Evolutionary conservation across 1,140 invertebrate genomes (phyloP).

Genomic region (Drosophila sp.): DNA sequence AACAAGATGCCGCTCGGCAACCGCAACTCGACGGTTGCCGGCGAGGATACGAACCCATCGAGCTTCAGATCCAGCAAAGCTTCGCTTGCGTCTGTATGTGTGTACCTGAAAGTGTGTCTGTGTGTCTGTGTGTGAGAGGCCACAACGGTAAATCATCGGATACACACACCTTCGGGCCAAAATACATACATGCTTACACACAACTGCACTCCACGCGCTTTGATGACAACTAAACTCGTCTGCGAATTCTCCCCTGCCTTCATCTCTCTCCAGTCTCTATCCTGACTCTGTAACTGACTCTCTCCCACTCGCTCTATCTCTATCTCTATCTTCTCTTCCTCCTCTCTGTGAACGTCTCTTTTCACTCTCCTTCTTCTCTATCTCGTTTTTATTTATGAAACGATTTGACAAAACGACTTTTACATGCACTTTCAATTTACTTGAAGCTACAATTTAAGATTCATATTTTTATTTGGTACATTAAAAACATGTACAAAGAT

Average conservation of each 20-base stretch:
- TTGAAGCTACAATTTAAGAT: background rate
- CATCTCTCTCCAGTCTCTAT: constrained; percentile 4
- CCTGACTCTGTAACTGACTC: background rate
- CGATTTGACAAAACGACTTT: background rate
- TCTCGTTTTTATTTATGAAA: constrained; percentile 5
- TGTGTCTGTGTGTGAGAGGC: constrained; percentile 52
- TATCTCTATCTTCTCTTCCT: background rate
- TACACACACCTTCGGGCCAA: constrained; percentile 31
- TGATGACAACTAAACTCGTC: constrained; percentile 66
- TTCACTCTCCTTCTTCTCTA: background rate
- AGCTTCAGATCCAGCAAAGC: constrained; percentile 30
- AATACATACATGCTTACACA: constrained; percentile 19
- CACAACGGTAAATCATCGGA: constrained; percentile 79
- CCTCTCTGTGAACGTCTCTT: background rate
- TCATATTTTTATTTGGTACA: too few species aligned
- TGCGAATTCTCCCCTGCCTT: background rate
- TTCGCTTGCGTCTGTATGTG: background rate
- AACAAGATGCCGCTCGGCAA: constrained; percentile 45
- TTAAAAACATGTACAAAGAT: too few species aligned
- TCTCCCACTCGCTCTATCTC: constrained; percentile 26
- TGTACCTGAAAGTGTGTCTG: constrained; percentile 1
- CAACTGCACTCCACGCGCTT: constrained; percentile 42
- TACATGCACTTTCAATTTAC: background rate
- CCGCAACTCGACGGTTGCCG: constrained; percentile 33
- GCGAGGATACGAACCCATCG: constrained; percentile 45